Evolutionary conservation across 2,888 invertebrate genomes (phyloP), one percentile per base, ranked within the genome.

Genomic region (Pinctada fucata): DNA sequence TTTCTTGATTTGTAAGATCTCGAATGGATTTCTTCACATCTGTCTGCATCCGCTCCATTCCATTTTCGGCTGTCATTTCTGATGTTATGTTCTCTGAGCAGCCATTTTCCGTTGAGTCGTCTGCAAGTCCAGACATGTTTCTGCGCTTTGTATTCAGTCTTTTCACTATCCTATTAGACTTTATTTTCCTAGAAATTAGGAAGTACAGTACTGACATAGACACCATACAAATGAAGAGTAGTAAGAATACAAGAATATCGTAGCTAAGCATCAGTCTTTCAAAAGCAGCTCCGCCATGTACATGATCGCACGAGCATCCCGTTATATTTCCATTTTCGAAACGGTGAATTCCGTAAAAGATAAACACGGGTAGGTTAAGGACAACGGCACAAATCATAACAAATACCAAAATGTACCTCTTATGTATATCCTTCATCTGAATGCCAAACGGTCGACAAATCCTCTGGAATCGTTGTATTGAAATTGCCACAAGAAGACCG

Each of bases 261-360:
- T 72, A 72, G 16, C 52, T 16, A 47, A 16, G 16, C 72, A 72
- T 72, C 4, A 10, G 48, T 5, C 2, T n/a, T n/a, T 52, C 45
- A 8, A 58, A 58, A n/a, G 16, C 47, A 8, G 2, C 4, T n/a
- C 64, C 13, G n/a, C 64, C 63, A 47, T 72, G 72, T 48, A 72
- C 49, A 63, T 72, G 72, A 3, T 72, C 72, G 49, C 72, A 72
- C 49, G 48, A 16, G 47, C 16, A 64, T 4, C 72, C 72, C 1
- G n/a, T n/a, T 45, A 72, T 6, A 47, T 31, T 31, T 8, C 2
- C 4, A 5, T 6, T 49, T 5, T 13, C 8, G 10, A 72, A 63
- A n/a, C n/a, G 31, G n/a, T 72, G 72, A 5, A 72, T n/a, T 64
- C 49, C 72, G 47, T 63, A 63, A 48, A 72, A 72, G 45, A 72